These are phyloP conservation scores for Plumapathes pennacea DNA, from an alignment of 92 coral and sea anemone genomes.

Conservation along the genomic window DNA sequence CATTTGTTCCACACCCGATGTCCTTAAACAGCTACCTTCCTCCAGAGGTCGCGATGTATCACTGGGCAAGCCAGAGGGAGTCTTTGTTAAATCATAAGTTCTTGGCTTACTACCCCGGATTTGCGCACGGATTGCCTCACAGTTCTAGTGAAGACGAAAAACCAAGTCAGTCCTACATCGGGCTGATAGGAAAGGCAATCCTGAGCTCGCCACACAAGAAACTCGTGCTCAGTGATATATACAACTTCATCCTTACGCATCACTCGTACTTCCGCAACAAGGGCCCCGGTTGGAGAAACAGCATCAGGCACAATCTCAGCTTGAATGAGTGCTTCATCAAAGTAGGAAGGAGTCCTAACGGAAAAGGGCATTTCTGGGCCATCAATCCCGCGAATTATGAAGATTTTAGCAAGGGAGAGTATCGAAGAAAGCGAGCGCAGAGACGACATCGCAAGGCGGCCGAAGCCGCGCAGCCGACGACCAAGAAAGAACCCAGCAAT, in stretches of 20 bases:
- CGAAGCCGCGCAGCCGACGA: too few species aligned
- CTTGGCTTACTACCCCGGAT: conserved; percentile 2
- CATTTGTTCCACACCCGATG: conserved; percentile 6
- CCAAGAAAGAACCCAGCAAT: too few species aligned
- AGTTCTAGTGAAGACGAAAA: conserved; percentile 60
- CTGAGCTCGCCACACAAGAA: conserved; percentile 79
- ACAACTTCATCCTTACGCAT: conserved; percentile 64
- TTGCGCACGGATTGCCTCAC: conserved; percentile 9
- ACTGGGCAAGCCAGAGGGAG: not conserved
- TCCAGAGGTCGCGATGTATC: conserved; percentile 1
- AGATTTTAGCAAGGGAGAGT: conserved; percentile 77
- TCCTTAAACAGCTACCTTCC: conserved; percentile 2
- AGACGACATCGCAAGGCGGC: conserved; percentile 13
- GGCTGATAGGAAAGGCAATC: conserved; percentile 77
- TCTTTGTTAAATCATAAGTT: not conserved
- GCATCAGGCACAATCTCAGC: conserved; percentile 76
- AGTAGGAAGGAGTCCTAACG: conserved; percentile 83
- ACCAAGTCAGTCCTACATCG: conserved; percentile 86
- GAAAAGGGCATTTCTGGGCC: conserved; percentile 92
- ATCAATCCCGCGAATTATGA: conserved; percentile 75
- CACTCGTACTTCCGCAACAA: conserved; percentile 80
- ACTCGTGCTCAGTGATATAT: conserved; percentile 73
- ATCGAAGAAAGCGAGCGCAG: conserved; percentile 50
- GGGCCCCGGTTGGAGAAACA: conserved; percentile 88
- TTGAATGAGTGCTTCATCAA: conserved; percentile 82